Evolutionary conservation across 2,888 invertebrate species (phyloP), one percentile per base, ranked within the genome.

Genomic region (Pteria penguin): DNA sequence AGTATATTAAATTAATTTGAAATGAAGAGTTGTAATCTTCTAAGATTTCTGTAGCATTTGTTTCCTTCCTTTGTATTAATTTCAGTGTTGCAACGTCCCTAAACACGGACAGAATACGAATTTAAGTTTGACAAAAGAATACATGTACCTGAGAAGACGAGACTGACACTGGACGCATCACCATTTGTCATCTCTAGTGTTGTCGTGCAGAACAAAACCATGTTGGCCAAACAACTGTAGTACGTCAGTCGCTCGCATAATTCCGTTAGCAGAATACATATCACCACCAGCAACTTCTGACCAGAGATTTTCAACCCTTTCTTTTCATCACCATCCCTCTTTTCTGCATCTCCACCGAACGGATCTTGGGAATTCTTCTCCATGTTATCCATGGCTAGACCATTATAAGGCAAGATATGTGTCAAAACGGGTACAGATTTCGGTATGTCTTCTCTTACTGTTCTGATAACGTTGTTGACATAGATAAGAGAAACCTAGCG

Each of bases 221-320:
- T 77, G 63, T 89, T 90, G 29, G 85, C 87, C 5, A 83, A 76
- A 32, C 89, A 85, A 66, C 88, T 87, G 77, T 88, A 89, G 72
- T 83, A 90, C 0, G 89, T 86, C 77, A 89, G 68, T n/a, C 89
- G 68, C 61, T 90, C 90, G 75, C 88, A 89, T 62, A 89, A 31
- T 71, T 87, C 87, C 22, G 83, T 84, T 61, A 85, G 45, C 63
- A 88, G 73, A 33, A 89, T 86, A 69, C 85, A 84, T 5, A 68
- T 52, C 2, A 87, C 85, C 14, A 87, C 84, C 36, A 76, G 76
- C 55, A 85, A 5, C 24, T 68, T 55, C 29, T 11, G 61, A n/a
- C 11, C 1, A 1, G 4, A 18, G n/a, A 24, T 31, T 0, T 11
- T 24, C 31, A 4, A 18, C 14, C 29, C 31, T n/a, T 61, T 31